Evolutionary conservation across 2,888 invertebrate genomes (phyloP), one percentile per base, ranked within the genome.

Genomic region (Saturnia japonica): DNA sequence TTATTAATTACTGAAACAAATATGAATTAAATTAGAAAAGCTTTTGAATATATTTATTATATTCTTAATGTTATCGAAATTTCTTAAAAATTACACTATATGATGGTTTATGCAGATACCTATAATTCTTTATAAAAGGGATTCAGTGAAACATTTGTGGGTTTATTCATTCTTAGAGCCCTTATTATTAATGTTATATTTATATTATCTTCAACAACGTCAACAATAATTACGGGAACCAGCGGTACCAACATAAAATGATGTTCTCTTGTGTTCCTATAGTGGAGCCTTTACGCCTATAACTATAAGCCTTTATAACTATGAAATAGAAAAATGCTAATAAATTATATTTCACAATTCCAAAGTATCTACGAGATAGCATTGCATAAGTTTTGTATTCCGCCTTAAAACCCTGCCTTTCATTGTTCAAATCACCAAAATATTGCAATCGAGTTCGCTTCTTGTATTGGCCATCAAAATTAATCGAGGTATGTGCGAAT

Each of bases 1-100:
- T 87, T 82, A 0, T 89, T 85, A 68, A 97, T 96, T n/a, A 96
- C 94, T 94, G 82, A 1, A 82, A 80, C 11, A 51, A 70, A 70
- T 9, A 42, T 3, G 14, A 70, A 47, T 51, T 47, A 16, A 60
- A 14, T 69, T 62, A 25, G 25, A 40, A 28, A 47, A 12, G n/a
- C 14, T 45, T 45, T 25, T 28, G 12, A 19, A 43, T n/a, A 19
- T 22, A 19, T 19, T n/a, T 60, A 43, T 8, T 57, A 16, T 7
- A 7, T 22, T 54, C 16, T 47, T 16, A 47, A 16, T 16, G 1
- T 47, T 47, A 47, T 16, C 16, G 16, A 16, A 6, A 47, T 47
- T 4, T 47, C 14, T 47, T 16, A 16, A 1, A 47, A 16, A 16
- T 16, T 16, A 47, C 47, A 47, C 2, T 47, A 16, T 16, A 47